phyloP scores from a whole-genome alignment of 1,140 invertebrate species.

The Centruroides vittatus region DNA sequence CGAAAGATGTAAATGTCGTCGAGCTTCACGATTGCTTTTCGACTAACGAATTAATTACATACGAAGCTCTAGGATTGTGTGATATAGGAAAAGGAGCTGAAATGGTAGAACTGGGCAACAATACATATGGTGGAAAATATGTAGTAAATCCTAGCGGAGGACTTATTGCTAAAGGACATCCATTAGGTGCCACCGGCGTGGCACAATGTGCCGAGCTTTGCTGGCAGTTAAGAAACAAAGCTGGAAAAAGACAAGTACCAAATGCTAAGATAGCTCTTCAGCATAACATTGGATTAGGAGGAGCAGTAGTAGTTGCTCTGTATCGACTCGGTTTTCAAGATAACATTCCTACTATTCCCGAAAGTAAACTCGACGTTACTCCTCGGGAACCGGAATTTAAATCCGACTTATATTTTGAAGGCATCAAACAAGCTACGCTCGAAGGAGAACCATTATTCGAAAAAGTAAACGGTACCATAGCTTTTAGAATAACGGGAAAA shows the following conservation, averaged over 20 bases:
- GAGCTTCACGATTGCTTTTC: constrained; percentile 99
- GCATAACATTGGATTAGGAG: constrained; percentile 93
- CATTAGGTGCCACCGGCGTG: constrained; percentile 88
- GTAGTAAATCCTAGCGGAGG: constrained; percentile 97
- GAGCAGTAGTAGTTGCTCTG: constrained; percentile 79
- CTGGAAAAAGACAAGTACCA: constrained; percentile 78
- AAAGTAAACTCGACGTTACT: too few species aligned
- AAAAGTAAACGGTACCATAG: too few species aligned
- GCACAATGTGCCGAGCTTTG: constrained; percentile 91
- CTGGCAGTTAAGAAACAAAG: constrained; percentile 77
- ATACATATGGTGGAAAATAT: constrained; percentile 95
- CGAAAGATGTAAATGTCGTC: constrained; percentile 81
- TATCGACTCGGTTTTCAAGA: constrained; percentile 65
- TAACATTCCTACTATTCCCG: constrained; percentile 23
- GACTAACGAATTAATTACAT: constrained; percentile 92
- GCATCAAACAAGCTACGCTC: too few species aligned
- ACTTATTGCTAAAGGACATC: constrained; percentile 96
- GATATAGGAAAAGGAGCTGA: constrained; percentile 76
- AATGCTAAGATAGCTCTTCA: constrained; percentile 73
- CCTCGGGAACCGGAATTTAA: too few species aligned
- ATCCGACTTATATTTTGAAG: too few species aligned
- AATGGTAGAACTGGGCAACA: constrained; percentile 82
- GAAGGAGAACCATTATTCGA: too few species aligned
- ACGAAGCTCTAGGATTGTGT: constrained; percentile 92
- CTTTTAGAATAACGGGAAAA: too few species aligned